A percentile compares a stretch with the other conserved stretches of the same genome.
Evolutionary conservation across 2,797 vertebrate species (phyloP).

Genomic region (Poeciliopsis infans): DNA sequence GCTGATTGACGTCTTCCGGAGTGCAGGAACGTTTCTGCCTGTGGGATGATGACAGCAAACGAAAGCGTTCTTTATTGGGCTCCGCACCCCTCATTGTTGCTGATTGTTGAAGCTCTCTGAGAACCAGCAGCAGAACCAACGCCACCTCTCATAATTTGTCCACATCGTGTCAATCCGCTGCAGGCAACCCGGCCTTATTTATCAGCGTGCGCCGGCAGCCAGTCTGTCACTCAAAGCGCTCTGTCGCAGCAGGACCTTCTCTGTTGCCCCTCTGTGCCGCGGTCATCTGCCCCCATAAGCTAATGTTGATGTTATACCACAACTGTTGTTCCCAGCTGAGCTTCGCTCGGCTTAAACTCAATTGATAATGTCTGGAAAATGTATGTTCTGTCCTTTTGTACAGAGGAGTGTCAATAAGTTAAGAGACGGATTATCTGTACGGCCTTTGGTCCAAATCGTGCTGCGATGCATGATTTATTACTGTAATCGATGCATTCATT

Average conservation of each 20-base stretch:
- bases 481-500: background rate
- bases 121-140: background rate
- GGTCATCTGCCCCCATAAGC: slow-evolving; percentile 53
- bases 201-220: slow-evolving; percentile 34
- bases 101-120: background rate
- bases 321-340: slow-evolving; percentile 15
- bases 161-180: slow-evolving; percentile 15
- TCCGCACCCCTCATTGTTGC: background rate
- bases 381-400: background rate
- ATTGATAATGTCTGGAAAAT: background rate
- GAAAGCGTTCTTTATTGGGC: background rate
- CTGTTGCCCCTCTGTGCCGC: slow-evolving; percentile 12
- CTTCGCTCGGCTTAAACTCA: slow-evolving; percentile 1
- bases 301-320: background rate
- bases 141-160: slow-evolving; percentile 9
- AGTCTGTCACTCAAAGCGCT: slow-evolving; percentile 43
- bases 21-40: background rate
- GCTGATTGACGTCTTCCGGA: background rate
- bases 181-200: slow-evolving; percentile 44
- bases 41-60: background rate
- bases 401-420: background rate
- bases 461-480: background rate
- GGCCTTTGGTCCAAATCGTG: background rate
- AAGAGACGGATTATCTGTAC: background rate
- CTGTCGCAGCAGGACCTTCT: slow-evolving; percentile 29